phyloP scores from a whole-genome alignment of 2,113 vertebrate genomes.

The Upupa epops region DNA sequence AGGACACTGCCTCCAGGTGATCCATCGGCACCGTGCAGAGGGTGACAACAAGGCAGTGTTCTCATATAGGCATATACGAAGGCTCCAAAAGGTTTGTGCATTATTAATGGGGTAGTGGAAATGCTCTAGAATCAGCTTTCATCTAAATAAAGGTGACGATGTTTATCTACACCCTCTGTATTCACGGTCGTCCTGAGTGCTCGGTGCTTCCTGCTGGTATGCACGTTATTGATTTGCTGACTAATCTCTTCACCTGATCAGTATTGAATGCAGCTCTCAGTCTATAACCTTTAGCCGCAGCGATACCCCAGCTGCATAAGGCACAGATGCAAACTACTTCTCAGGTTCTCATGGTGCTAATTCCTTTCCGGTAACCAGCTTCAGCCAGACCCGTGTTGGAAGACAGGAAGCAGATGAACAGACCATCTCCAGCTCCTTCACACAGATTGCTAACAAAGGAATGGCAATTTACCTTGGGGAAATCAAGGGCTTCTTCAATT shows the following conservation, averaged over 20 bases:
- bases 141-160: slow-evolving; percentile 72
- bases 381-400: slow-evolving; percentile 43
- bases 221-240: slow-evolving; percentile 74
- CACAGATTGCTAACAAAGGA: slow-evolving; percentile 90
- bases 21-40: neutral
- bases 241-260: slow-evolving; percentile 79
- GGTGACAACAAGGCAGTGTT: neutral
- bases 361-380: slow-evolving; percentile 43
- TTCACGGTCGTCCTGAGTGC: slow-evolving; percentile 65
- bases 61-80: too few species aligned
- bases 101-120: slow-evolving; percentile 71
- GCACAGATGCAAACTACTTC: slow-evolving; percentile 70
- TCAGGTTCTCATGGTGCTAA: slow-evolving; percentile 31
- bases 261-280: slow-evolving; percentile 73
- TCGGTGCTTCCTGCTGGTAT: slow-evolving; percentile 67
- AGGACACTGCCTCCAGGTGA: neutral
- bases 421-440: slow-evolving; percentile 80
- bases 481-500: slow-evolving; percentile 91
- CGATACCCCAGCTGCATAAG: slow-evolving; percentile 72
- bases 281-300: slow-evolving; percentile 76
- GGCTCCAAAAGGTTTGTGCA: slow-evolving; percentile 51
- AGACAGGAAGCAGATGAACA: slow-evolving; percentile 74
- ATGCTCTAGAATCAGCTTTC: slow-evolving; percentile 70
- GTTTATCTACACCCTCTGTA: slow-evolving; percentile 72
- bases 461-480: slow-evolving; percentile 87